Evolutionary conservation across 2,113 vertebrate species (phyloP), one percentile per base, ranked within the genome.

Genomic region (Hemiscyllium ocellatum): DNA sequence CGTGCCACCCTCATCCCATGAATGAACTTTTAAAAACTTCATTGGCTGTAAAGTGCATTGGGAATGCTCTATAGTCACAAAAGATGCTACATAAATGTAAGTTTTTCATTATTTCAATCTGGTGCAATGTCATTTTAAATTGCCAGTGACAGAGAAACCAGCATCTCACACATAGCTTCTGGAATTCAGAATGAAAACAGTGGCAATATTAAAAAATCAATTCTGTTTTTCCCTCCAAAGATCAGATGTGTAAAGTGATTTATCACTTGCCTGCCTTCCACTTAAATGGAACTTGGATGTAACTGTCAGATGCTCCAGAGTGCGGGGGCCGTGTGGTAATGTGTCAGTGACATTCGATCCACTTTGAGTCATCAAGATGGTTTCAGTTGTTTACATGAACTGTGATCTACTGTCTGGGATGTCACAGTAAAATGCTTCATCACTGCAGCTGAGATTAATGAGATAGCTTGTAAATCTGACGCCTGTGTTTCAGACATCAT

Each of bases 301-400:
- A 56, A 89, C 26, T 52, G 47, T 29, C 29, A 19, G 52, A 7
- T 19, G 26, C 8, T 56, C 87, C 87, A 61, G 87, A 65, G 52
- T 91, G 87, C 26, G 52, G 56, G 56, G 26, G 87, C 29, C 52
- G 12, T 90, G 29, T 65, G 56, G 52, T 91, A 91, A 91, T 65
- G 56, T 65, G 52, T 65, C 87, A n/a, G 29, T 91, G 87, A 91
- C 61, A 91, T 91, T 91, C 26, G 29, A 91, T 91, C 87, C 56
- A 2, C 87, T 61, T 33, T n/a, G 52, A 91, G 87, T 65, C 87
- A 91, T 26, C 15, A 65, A 17, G 29, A 91, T 33, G 26, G 56
- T 65, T 91, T 61, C 24, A n/a, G 56, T 65, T 91, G 87, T 91
- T 91, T 91, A 65, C 56, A n/a, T 15, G 15, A 91, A 61, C 56